Base-by-base conservation (phyloP, 2,113 vertebrate species). In the Mungos mungo region DNA sequence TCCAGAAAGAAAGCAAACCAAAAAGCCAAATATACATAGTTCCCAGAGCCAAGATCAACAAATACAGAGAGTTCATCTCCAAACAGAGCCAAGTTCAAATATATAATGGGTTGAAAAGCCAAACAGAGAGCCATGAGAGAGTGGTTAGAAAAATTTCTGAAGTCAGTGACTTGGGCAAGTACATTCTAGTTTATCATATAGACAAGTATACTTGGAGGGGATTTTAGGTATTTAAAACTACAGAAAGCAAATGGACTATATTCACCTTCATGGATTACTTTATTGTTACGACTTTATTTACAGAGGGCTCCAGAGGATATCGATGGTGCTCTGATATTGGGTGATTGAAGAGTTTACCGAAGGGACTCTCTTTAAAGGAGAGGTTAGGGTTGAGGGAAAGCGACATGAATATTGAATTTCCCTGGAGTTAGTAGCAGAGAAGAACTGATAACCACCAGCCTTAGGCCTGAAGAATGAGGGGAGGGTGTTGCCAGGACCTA, bases 11-110 rank as follows among this genome's bases (percentile, higher is more conserved):
- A 95, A 94, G 47, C 50, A 50, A 50, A 50, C 13, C 50, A 88
- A 57, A 57, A 80, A 33, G 54, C 38, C 74, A 93, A 85, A 65
- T 86, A 52, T 15, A 81, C 74, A 19, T 89, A 29, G 11, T 93
- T 50, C 77, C 8, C 9, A 93, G 79, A 87, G 94, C 96, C 92
- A 97, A 95, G 54, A 76, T 93, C 63, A 87, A 96, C 88, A 97
- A 72, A 90, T 96, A 92, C 52, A 87, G 68, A 93, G 29, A 93
- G 38, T 25, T 95, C 45, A 85, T 94, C 57, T 96, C 41, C 71
- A 95, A 65, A 88, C 14, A 86, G 83, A 76, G 72, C 66, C 65
- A 95, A 88, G 35, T 93, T 96, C 57, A 95, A 93, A 77, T 83
- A 63, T 85, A 8, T 95, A 84, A 82, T 93, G 77, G 83, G 3